These are phyloP conservation scores for Sebastes nivosus DNA, from an alignment of 2,797 vertebrate genomes.

Conservation along the genomic window DNA sequence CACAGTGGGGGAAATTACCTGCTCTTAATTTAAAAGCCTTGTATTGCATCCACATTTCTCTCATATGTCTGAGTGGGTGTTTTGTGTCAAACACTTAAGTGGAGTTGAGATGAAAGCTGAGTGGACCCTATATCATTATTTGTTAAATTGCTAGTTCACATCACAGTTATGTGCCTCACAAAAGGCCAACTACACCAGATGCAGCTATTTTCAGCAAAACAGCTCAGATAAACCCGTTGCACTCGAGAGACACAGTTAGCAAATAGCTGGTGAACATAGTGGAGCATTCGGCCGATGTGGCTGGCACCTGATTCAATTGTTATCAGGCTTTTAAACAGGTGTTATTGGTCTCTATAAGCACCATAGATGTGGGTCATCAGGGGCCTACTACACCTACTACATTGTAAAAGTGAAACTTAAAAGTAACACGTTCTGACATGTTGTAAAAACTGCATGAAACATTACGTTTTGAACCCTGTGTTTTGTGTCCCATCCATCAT, in stretches of 20 bases:
- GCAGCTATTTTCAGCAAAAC: neutral
- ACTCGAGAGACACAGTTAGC: neutral
- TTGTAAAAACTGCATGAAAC: too few species aligned
- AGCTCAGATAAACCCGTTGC: neutral
- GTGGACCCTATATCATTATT: neutral
- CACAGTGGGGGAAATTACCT: neutral
- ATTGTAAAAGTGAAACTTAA: too few species aligned
- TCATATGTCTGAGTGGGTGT: neutral
- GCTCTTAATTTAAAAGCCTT: constrained; percentile 21
- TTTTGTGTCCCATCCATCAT: too few species aligned
- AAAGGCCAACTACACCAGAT: neutral
- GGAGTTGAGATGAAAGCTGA: neutral
- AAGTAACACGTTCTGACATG: too few species aligned
- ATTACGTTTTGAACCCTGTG: too few species aligned
- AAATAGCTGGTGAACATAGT: neutral
- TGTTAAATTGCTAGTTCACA: neutral
- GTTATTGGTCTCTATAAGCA: too few species aligned
- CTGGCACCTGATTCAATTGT: too few species aligned
- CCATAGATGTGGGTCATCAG: too few species aligned
- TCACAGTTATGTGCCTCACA: neutral
- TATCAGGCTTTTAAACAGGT: too few species aligned
- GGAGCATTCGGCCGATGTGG: too few species aligned
- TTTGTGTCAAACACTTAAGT: constrained; percentile 10
- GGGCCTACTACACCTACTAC: too few species aligned
- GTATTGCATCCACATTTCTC: neutral